Conservation (phyloP, 2,888 invertebrate genomes). For the Gastracanthus pulcherrimus region DNA sequence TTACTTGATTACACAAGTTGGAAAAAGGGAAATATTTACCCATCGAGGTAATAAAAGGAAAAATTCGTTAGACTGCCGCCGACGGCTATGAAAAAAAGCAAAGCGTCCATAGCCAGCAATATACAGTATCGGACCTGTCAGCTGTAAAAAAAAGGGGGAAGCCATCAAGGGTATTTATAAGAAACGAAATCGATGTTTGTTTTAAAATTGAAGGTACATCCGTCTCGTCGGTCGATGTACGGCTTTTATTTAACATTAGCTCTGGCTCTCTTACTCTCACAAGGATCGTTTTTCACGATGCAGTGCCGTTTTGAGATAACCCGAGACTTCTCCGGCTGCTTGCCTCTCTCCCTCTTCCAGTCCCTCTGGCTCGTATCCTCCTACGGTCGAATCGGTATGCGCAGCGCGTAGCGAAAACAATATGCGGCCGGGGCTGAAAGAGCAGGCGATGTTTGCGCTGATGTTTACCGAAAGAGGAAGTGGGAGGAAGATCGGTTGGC, state of each 20-base stretch:
- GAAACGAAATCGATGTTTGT: conserved; percentile 64
- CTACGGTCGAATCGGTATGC: conserved; percentile 56
- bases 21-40: conserved; percentile 42
- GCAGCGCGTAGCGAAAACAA: conserved; percentile 64
- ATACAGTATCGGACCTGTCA: neutral
- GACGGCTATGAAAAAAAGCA: conserved; percentile 17
- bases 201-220: conserved; percentile 66
- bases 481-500: conserved; percentile 63
- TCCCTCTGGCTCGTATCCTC: conserved; percentile 19
- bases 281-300: conserved; percentile 72
- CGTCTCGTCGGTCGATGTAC: conserved; percentile 11
- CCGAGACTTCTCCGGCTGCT: conserved; percentile 42
- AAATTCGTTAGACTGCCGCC: conserved; percentile 13
- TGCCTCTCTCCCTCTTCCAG: conserved; percentile 20
- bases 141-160: conserved; percentile 27
- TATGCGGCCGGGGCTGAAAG: conserved; percentile 63
- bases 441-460: conserved; percentile 50
- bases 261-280: conserved; percentile 67
- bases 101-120: neutral
- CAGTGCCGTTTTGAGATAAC: conserved; percentile 68
- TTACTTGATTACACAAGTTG: conserved; percentile 36
- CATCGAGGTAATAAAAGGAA: conserved; percentile 18
- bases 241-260: conserved; percentile 56
- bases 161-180: conserved; percentile 8
- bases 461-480: conserved; percentile 66